Evolutionary conservation across 2,113 vertebrate species (phyloP).

Genomic region (Eleginops maclovinus): DNA sequence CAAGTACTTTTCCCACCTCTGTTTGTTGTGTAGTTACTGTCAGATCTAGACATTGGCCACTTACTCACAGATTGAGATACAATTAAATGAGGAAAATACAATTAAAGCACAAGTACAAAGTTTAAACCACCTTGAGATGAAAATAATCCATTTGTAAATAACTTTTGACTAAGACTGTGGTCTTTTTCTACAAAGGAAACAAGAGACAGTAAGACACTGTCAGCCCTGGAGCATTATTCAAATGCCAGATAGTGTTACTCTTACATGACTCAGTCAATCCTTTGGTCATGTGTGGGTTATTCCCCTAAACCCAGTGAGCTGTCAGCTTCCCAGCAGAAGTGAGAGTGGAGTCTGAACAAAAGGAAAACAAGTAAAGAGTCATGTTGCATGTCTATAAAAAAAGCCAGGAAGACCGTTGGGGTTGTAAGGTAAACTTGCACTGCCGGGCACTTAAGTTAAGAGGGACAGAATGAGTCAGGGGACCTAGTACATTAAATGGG

Average conservation of each 20-base stretch:
- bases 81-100: no score
- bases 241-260: constrained; percentile 2
- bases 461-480: constrained; percentile 27
- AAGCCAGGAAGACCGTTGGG: not conserved
- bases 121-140: not conserved
- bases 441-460: not conserved
- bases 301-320: constrained; percentile 45
- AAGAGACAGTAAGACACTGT: not conserved
- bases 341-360: constrained; percentile 23
- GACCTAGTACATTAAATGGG: constrained; percentile 6
- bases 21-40: no score
- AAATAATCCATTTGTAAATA: not conserved
- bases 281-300: constrained; percentile 15
- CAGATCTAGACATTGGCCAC: no score
- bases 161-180: not conserved
- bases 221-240: not conserved
- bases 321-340: constrained; percentile 58
- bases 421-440: constrained; percentile 2
- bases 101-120: not conserved
- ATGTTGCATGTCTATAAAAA: not conserved
- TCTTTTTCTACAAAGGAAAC: not conserved
- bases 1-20: no score
- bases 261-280: constrained; percentile 40
- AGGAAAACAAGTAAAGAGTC: not conserved
- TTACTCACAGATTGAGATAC: no score